Percentiles rank a stretch among this genome's conserved stretches.
Conservation (phyloP, 2,113 vertebrate species). For the Cyphomyrus plagiostoma region DNA sequence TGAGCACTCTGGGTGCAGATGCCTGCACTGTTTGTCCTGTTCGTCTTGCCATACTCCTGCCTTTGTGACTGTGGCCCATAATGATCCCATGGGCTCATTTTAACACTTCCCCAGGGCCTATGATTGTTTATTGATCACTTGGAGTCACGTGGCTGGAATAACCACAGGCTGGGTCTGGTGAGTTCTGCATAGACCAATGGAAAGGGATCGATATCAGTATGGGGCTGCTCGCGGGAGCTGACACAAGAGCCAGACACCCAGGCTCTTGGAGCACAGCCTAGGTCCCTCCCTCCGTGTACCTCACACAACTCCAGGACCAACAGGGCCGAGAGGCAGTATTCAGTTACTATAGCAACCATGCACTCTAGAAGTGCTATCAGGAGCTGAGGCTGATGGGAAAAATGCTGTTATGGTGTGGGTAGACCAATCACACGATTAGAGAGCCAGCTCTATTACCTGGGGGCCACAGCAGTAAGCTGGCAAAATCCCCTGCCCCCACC, state of each 20-base stretch:
- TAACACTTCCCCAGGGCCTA: neutral
- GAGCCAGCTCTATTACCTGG: neutral
- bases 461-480: neutral
- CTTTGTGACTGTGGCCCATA: neutral
- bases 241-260: slow-evolving; percentile 1
- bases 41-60: neutral
- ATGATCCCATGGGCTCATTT: neutral
- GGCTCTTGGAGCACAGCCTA: neutral
- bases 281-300: neutral
- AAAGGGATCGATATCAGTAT: slow-evolving; percentile 21
- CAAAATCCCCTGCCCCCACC: neutral
- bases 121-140: slow-evolving; percentile 32
- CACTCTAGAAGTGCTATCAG: neutral
- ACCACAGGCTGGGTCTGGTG: neutral
- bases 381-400: neutral
- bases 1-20: neutral
- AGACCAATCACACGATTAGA: neutral
- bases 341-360: slow-evolving; percentile 34
- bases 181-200: slow-evolving; percentile 21
- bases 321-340: neutral
- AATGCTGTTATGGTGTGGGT: neutral
- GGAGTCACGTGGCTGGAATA: neutral
- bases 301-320: neutral
- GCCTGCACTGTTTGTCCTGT: neutral
- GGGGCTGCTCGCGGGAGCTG: slow-evolving; percentile 6